A percentile compares a stretch with the other conserved stretches of the same genome.
Conservation (phyloP, 2,113 vertebrate genomes). For the Corythornis vintsioides region DNA sequence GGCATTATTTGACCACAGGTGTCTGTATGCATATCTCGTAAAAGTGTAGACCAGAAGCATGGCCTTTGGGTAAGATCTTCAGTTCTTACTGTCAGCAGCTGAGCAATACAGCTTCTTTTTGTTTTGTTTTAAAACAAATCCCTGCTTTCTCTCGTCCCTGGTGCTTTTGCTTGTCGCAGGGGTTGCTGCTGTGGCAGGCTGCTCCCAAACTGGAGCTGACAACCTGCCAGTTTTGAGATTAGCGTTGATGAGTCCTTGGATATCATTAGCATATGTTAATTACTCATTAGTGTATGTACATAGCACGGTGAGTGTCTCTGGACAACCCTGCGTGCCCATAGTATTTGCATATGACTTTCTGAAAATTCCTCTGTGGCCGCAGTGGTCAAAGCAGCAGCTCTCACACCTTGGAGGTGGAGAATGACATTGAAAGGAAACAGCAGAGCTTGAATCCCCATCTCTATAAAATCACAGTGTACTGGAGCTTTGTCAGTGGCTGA, state of each 20-base stretch:
- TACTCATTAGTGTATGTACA: neutral
- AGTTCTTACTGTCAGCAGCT: neutral
- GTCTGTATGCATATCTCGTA: neutral
- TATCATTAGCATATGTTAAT: constrained; percentile 27
- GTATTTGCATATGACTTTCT: constrained; percentile 22
- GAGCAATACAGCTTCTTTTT: neutral
- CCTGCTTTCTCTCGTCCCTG: neutral
- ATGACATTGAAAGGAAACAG: neutral
- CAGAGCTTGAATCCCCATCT: neutral
- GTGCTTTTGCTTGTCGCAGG: neutral
- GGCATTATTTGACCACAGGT: neutral
- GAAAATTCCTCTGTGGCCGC: neutral
- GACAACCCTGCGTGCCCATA: neutral
- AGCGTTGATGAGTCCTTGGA: neutral
- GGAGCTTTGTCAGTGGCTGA: neutral
- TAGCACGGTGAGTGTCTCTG: neutral
- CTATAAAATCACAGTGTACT: neutral
- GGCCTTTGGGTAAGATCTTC: neutral
- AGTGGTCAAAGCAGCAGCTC: neutral
- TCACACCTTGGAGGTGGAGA: neutral
- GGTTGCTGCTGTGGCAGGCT: neutral
- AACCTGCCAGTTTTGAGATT: neutral
- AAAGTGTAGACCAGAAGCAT: neutral
- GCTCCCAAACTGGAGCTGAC: neutral
- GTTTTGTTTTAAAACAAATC: neutral